phyloP scores from a whole-genome alignment of 2,797 vertebrate genomes.

The Darevskia mixta region DNA sequence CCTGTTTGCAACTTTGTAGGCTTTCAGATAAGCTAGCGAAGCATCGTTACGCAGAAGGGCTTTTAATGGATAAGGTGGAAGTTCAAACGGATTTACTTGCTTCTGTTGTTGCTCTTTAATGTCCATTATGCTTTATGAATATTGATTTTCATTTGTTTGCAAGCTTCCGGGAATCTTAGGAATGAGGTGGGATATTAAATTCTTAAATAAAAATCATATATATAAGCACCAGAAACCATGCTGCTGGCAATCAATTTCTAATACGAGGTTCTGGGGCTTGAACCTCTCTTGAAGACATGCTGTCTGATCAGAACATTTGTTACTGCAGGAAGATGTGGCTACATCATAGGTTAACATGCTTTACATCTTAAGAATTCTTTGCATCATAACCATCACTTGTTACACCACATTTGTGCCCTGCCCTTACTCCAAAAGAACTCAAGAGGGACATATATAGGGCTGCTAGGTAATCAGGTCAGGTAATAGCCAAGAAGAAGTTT shows the following conservation, averaged over 20 bases:
- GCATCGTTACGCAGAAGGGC: background rate
- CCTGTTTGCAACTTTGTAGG: too few relatives aligned
- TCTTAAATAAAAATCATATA: background rate
- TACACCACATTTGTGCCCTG: background rate
- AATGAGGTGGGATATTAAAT: background rate
- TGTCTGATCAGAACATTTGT: background rate
- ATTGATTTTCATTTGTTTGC: background rate
- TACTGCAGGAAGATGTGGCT: background rate
- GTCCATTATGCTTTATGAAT: background rate
- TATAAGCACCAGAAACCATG: background rate
- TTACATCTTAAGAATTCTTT: background rate
- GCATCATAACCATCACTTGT: background rate
- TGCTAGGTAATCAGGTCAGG: background rate
- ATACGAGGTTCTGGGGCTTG: background rate
- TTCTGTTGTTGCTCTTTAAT: background rate
- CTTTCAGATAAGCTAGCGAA: background rate
- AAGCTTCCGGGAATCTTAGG: background rate
- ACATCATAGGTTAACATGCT: background rate
- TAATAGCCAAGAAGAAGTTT: background rate
- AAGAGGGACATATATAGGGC: background rate
- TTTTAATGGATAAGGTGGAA: background rate
- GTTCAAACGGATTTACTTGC: slow-evolving; percentile 6
- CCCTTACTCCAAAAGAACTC: background rate
- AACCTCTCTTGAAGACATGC: background rate
- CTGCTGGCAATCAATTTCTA: background rate